Evolutionary conservation across 2,113 vertebrate species (phyloP).

Genomic region (Ailurus styani): DNA sequence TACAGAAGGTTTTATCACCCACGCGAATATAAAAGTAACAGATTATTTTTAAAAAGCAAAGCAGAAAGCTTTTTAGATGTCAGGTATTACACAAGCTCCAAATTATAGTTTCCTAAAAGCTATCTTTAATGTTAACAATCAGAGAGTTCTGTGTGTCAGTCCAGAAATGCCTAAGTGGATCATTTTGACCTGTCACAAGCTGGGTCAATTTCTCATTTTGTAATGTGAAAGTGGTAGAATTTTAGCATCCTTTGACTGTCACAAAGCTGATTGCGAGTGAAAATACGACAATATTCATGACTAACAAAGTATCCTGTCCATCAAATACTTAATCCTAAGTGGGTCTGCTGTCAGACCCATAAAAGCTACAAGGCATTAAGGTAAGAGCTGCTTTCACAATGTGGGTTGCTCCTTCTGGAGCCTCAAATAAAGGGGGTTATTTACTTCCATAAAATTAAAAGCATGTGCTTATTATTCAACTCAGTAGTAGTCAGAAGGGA

Average conservation of each 20-base stretch:
- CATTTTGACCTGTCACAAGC: constrained; percentile 41
- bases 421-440: neutral
- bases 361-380: neutral
- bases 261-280: constrained; percentile 29
- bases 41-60: constrained; percentile 42
- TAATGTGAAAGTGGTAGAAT: constrained; percentile 42
- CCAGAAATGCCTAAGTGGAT: constrained; percentile 1
- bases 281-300: constrained; percentile 45
- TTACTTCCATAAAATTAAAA: constrained; percentile 40
- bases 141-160: constrained; percentile 25
- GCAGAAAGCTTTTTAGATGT: constrained; percentile 29
- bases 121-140: constrained; percentile 30
- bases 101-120: neutral
- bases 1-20: neutral
- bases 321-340: constrained; percentile 59
- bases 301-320: constrained; percentile 45
- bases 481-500: neutral
- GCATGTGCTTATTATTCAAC: neutral
- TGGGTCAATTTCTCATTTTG: constrained; percentile 45
- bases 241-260: constrained; percentile 16
- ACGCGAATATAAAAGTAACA: constrained; percentile 4
- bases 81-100: neutral
- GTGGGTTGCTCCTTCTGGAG: neutral
- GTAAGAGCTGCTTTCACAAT: constrained; percentile 9
- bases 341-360: neutral